phyloP scores from a whole-genome alignment of 2,888 invertebrate species.

The Hypena proboscidalis region DNA sequence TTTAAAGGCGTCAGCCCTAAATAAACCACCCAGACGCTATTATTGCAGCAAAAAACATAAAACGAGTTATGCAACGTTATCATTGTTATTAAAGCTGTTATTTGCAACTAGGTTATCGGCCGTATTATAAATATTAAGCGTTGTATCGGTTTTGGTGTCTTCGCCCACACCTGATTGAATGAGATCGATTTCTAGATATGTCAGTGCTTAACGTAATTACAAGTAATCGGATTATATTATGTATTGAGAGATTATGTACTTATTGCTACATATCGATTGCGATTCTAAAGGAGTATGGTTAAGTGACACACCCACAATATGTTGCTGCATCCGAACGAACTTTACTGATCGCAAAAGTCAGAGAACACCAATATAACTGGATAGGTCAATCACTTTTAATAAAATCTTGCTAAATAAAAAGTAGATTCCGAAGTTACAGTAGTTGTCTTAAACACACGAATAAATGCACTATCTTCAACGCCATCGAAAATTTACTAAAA shows the following conservation, averaged over 20 bases:
- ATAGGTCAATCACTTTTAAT: too few species aligned
- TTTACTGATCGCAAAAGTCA: too few species aligned
- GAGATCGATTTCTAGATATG: slow-evolving; percentile 29
- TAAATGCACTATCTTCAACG: slow-evolving; percentile 4
- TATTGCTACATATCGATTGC: too few species aligned
- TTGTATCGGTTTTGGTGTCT: slow-evolving; percentile 23
- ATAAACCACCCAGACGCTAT: background rate
- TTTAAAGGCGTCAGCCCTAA: too few species aligned
- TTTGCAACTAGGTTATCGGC: slow-evolving; percentile 38
- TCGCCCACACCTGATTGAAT: slow-evolving; percentile 20
- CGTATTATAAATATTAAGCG: slow-evolving; percentile 33
- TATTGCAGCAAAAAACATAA: slow-evolving; percentile 27
- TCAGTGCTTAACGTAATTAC: slow-evolving; percentile 16
- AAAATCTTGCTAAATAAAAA: too few species aligned
- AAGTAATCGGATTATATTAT: slow-evolving; percentile 1
- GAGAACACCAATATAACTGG: too few species aligned
- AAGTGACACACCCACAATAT: too few species aligned
- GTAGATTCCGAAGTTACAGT: too few species aligned
- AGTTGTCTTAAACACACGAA: too few species aligned
- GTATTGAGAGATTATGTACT: too few species aligned
- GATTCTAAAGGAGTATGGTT: too few species aligned
- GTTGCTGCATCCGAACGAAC: too few species aligned
- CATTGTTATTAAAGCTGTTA: slow-evolving; percentile 36
- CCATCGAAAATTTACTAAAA: slow-evolving; percentile 20
- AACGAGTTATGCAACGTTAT: slow-evolving; percentile 30